phyloP scores from a whole-genome alignment of 1,140 invertebrate species.

The Manduca sexta region DNA sequence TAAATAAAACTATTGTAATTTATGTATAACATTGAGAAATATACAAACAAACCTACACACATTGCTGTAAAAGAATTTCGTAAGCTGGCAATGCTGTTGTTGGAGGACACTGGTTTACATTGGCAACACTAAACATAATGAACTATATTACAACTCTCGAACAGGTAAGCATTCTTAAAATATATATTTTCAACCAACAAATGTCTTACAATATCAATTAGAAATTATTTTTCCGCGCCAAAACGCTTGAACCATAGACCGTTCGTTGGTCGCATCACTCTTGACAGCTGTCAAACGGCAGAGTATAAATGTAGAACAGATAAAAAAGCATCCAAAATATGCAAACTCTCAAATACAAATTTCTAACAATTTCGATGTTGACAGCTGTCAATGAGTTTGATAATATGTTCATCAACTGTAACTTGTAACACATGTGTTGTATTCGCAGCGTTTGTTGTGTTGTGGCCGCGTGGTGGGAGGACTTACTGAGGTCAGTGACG shows the following conservation, averaged over 20 bases:
- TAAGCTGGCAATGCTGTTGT: constrained; percentile 17
- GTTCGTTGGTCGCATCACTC: too few relatives aligned
- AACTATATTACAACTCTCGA: constrained; percentile 1
- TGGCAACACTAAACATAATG: constrained; percentile 16
- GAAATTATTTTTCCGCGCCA: too few relatives aligned
- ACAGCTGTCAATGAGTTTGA: too few relatives aligned
- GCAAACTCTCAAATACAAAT: too few relatives aligned
- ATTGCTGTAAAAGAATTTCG: background rate
- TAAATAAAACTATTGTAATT: too few relatives aligned
- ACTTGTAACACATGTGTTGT: too few relatives aligned
- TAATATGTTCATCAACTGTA: too few relatives aligned
- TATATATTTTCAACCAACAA: too few relatives aligned
- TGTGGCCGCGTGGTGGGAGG: constrained; percentile 10
- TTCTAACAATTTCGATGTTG: too few relatives aligned
- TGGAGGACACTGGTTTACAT: constrained; percentile 11
- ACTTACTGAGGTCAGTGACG: constrained; percentile 25
- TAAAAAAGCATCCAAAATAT: background rate
- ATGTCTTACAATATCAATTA: too few relatives aligned
- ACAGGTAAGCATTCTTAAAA: background rate
- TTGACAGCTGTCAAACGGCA: too few relatives aligned
- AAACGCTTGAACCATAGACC: too few relatives aligned
- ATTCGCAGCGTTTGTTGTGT: background rate
- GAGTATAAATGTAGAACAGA: background rate
- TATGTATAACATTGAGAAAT: background rate
- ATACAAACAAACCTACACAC: constrained; percentile 7